A percentile compares a stretch with the other conserved stretches of the same genome.
phyloP scores from a whole-genome alignment of 2,113 vertebrate species.

The Istiophorus platypterus region DNA sequence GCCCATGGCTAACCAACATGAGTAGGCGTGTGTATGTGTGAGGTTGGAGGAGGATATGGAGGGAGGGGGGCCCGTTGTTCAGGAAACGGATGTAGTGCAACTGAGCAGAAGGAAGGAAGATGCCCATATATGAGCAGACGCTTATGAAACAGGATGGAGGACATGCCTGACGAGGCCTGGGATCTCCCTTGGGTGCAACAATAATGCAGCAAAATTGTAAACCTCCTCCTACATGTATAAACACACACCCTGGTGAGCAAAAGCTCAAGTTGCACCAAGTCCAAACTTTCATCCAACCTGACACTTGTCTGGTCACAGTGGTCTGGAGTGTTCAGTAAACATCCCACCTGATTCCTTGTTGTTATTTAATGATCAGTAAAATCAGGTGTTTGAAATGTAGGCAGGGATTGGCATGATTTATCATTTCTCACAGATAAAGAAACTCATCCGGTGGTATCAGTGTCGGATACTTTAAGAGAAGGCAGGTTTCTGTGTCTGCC shows the following conservation, averaged over 20 bases:
- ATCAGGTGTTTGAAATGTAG: neutral
- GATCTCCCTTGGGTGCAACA: slow-evolving; percentile 51
- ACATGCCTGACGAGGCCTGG: slow-evolving; percentile 54
- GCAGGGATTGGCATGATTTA: neutral
- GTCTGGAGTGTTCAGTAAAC: neutral
- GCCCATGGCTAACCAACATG: slow-evolving; percentile 39
- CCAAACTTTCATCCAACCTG: slow-evolving; percentile 15
- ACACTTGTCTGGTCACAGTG: neutral
- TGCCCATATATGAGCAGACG: slow-evolving; percentile 80
- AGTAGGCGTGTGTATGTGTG: slow-evolving; percentile 54
- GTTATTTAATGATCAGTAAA: neutral
- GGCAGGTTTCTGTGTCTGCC: slow-evolving; percentile 35
- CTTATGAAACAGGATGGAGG: slow-evolving; percentile 74
- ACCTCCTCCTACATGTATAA: slow-evolving; percentile 38
- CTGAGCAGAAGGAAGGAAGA: slow-evolving; percentile 62
- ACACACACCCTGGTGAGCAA: slow-evolving; percentile 22
- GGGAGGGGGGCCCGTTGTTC: slow-evolving; percentile 22
- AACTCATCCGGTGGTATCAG: neutral
- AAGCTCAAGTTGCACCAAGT: slow-evolving; percentile 5
- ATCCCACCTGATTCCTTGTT: neutral
- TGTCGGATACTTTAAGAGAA: neutral
- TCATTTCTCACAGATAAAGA: neutral
- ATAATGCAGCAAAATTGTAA: slow-evolving; percentile 57
- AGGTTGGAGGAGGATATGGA: slow-evolving; percentile 1
- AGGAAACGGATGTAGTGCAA: slow-evolving; percentile 64